Evolutionary conservation across 2,113 vertebrate species (phyloP).

Genomic region (Poeciliopsis retropinna): DNA sequence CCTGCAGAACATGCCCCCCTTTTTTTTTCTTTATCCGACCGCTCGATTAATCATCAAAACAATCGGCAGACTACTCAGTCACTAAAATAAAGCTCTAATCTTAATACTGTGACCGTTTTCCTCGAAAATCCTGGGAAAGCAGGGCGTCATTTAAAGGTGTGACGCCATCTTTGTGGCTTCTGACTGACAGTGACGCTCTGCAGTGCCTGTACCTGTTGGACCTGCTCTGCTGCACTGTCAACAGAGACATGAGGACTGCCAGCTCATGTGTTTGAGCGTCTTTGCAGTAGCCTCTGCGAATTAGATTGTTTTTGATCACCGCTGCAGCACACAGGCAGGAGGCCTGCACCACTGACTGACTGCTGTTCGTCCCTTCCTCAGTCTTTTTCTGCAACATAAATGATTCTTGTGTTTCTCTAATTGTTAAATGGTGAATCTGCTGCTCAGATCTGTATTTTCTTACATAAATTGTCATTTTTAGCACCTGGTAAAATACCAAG

Average conservation of each 20-base stretch:
- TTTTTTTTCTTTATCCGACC: too few species aligned
- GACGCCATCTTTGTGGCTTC: not conserved
- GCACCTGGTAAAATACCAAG: not conserved
- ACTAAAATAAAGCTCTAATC: too few species aligned
- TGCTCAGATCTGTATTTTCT: not conserved
- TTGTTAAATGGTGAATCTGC: not conserved
- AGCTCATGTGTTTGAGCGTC: slow-evolving; percentile 20
- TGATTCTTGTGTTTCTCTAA: not conserved
- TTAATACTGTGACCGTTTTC: not conserved
- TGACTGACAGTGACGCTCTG: slow-evolving; percentile 39
- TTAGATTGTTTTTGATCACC: slow-evolving; percentile 16
- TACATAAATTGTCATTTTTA: not conserved
- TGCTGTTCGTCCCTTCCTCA: not conserved
- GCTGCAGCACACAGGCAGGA: slow-evolving; percentile 8
- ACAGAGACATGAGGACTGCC: slow-evolving; percentile 22
- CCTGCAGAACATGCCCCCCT: too few species aligned
- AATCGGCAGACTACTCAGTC: too few species aligned
- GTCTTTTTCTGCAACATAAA: not conserved
- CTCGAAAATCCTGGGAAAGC: too few species aligned
- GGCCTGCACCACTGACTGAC: slow-evolving; percentile 18
- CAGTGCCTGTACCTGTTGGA: slow-evolving; percentile 39
- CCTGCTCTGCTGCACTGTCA: slow-evolving; percentile 26
- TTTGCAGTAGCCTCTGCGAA: slow-evolving; percentile 10
- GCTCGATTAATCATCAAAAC: too few species aligned
- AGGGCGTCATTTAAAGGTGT: not conserved